Base-by-base conservation (phyloP, 1,140 invertebrate genomes). In the Apis florea region DNA sequence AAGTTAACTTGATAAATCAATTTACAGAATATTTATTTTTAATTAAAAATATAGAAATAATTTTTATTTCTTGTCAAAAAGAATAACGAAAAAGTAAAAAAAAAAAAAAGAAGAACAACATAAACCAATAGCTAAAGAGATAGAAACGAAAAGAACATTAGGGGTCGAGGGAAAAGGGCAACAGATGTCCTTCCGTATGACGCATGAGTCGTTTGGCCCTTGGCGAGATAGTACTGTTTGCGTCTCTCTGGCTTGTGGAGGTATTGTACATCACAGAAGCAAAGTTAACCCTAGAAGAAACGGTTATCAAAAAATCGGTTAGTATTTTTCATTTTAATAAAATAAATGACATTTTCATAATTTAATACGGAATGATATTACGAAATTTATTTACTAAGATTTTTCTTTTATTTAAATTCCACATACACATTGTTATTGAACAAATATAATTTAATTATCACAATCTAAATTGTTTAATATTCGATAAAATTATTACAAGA, bases 141-240 rank as follows among this genome's bases (percentile, higher is more conserved):
- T 53, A 64, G 49, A 70, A 68, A 78, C 15, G 19, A 49, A 73
- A 17, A 24, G 17, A 58, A 21, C 26, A 31, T 58, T 67, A 66
- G 63, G 66, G 85, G 77, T 58, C 68, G 88, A 84, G 86, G 77
- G 77, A 90, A 85, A 90, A 89, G 88, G 85, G 85, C 88, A 91
- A 90, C 90, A 91, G 91, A 91, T 92, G 91, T 91, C 85, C 84
- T 89, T 86, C 86, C 80, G 84, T 77, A 90, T 91, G 89, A 91
- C 90, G 90, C 89, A 90, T 87, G 84, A 87, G 79, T 85, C 83
- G 87, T 83, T 80, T 69, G 79, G 56, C 85, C 84, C 85, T 82
- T 61, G 58, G 69, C 58, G 71, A 80, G 77, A 85, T 87, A 90
- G 85, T 88, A 79, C 83, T 83, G 85, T 84, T 85, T 76, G 81